Conservation (phyloP, 2,797 vertebrate genomes). For the Muraenolepis orangiensis region DNA sequence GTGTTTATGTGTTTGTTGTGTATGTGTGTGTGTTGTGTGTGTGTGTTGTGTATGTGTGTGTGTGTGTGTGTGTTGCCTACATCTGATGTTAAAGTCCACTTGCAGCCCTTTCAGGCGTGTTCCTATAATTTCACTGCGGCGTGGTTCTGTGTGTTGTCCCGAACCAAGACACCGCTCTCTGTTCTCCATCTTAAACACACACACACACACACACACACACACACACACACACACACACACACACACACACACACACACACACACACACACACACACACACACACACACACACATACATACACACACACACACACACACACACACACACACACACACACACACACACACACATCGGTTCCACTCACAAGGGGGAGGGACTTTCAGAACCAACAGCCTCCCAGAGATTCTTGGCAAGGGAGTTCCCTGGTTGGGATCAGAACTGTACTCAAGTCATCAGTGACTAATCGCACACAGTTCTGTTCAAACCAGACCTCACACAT, state of each 20-base stretch:
- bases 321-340: too few relatives aligned
- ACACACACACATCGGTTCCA: background rate
- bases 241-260: too few relatives aligned
- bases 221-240: too few relatives aligned
- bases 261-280: too few relatives aligned
- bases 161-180: background rate
- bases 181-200: background rate
- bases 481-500: background rate
- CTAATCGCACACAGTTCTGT: background rate
- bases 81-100: slow-evolving; percentile 46
- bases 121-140: slow-evolving; percentile 22
- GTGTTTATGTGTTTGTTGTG: too few relatives aligned
- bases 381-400: background rate
- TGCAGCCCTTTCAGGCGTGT: slow-evolving; percentile 17
- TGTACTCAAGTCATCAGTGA: background rate
- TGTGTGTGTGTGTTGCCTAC: background rate
- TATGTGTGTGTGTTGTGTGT: background rate
- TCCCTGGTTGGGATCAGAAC: background rate
- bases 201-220: too few relatives aligned
- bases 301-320: too few relatives aligned
- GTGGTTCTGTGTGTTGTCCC: slow-evolving; percentile 10
- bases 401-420: background rate
- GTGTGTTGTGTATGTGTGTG: too few relatives aligned
- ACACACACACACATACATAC: too few relatives aligned
- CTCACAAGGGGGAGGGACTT: background rate